A percentile compares a stretch with the other conserved stretches of the same genome.
Conservation (phyloP, 2,113 vertebrate species). For the Saimiri boliviensis region DNA sequence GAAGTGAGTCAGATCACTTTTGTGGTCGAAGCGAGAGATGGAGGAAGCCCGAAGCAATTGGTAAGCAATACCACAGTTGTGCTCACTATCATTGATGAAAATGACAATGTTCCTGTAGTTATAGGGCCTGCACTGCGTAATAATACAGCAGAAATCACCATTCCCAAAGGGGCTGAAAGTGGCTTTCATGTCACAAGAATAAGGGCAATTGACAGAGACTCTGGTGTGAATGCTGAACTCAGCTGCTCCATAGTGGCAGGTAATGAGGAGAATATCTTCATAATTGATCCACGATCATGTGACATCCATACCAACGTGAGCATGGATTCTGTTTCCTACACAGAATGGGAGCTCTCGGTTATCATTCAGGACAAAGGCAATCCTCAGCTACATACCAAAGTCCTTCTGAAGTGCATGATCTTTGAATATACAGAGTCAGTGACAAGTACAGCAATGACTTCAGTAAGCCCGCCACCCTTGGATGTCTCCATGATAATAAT, state of each 20-base stretch:
- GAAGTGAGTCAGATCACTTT: constrained; percentile 94
- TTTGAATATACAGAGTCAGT: constrained; percentile 88
- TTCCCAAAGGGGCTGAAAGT: constrained; percentile 91
- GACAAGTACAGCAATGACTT: constrained; percentile 86
- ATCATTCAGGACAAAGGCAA: constrained; percentile 94
- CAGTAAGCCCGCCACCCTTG: constrained; percentile 85
- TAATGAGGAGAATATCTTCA: constrained; percentile 91
- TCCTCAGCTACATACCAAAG: constrained; percentile 89
- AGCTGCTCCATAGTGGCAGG: constrained; percentile 92
- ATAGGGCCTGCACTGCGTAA: constrained; percentile 91
- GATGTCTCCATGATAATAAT: constrained; percentile 97
- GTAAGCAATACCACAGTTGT: constrained; percentile 92
- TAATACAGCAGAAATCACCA: constrained; percentile 91
- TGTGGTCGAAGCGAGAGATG: constrained; percentile 93
- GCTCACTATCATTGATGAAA: constrained; percentile 95
- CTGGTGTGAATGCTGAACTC: constrained; percentile 95
- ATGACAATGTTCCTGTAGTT: constrained; percentile 94
- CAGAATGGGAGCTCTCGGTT: constrained; percentile 91
- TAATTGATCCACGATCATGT: constrained; percentile 93
- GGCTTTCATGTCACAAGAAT: constrained; percentile 91
- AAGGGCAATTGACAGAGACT: constrained; percentile 93
- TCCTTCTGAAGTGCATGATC: constrained; percentile 88
- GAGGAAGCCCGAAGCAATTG: constrained; percentile 88
- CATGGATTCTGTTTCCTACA: constrained; percentile 85
- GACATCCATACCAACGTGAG: constrained; percentile 95